These are phyloP conservation scores for Drosophila paulistorum DNA, from an alignment of 1,140 invertebrate genomes.

Conservation along the genomic window DNA sequence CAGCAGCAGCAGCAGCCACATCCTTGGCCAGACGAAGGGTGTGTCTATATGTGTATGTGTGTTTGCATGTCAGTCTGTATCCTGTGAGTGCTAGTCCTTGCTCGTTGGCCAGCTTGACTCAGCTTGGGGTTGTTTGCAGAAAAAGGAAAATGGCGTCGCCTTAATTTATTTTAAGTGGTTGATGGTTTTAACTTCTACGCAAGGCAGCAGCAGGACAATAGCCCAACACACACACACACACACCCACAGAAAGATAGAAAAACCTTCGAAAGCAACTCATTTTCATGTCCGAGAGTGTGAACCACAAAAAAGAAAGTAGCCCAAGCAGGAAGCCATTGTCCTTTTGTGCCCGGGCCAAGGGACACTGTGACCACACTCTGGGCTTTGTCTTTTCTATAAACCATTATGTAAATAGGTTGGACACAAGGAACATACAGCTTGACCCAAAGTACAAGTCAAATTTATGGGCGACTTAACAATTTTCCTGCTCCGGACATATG, in stretches of 20 bases:
- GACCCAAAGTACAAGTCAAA: slow-evolving; percentile 70
- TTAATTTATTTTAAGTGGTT: slow-evolving; percentile 82
- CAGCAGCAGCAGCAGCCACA: slow-evolving; percentile 23
- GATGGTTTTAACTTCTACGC: slow-evolving; percentile 75
- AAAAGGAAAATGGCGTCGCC: slow-evolving; percentile 81
- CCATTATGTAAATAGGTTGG: slow-evolving; percentile 77
- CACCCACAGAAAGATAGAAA: background rate
- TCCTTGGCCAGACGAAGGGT: slow-evolving; percentile 59
- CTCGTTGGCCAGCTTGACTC: slow-evolving; percentile 62
- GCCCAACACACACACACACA: slow-evolving; percentile 3
- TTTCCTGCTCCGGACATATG: slow-evolving; percentile 34
- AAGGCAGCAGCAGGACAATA: slow-evolving; percentile 40
- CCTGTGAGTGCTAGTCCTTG: slow-evolving; percentile 54
- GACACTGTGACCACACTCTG: slow-evolving; percentile 23
- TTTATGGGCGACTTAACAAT: slow-evolving; percentile 82
- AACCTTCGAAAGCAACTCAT: slow-evolving; percentile 61
- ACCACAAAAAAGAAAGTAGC: slow-evolving; percentile 40
- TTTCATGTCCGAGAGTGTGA: slow-evolving; percentile 22
- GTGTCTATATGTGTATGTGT: slow-evolving; percentile 27
- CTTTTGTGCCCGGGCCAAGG: slow-evolving; percentile 15
- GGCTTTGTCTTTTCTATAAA: slow-evolving; percentile 77
- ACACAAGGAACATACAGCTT: slow-evolving; percentile 41
- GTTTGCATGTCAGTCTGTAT: slow-evolving; percentile 40
- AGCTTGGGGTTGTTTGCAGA: slow-evolving; percentile 70
- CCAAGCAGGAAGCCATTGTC: slow-evolving; percentile 47